Evolutionary conservation across 2,797 vertebrate species (phyloP).

Genomic region (Neopelma chrysocephalum): DNA sequence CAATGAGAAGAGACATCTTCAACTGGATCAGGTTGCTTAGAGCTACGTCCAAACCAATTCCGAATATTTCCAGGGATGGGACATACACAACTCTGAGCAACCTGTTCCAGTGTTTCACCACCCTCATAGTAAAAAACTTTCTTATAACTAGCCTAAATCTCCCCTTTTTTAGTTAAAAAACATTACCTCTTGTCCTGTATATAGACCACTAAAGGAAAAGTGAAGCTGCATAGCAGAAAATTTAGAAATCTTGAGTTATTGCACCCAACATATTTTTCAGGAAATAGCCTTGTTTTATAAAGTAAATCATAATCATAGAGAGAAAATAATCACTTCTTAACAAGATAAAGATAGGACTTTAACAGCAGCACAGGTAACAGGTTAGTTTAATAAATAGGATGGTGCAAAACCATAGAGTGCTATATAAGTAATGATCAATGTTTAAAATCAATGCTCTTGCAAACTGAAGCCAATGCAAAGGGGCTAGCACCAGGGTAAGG

Average conservation of each 20-base stretch:
- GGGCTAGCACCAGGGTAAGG: conserved; percentile 33
- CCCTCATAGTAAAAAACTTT: neutral
- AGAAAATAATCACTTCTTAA: neutral
- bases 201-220: neutral
- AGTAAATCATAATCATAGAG: neutral
- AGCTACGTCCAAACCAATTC: neutral
- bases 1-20: neutral
- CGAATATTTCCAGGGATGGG: fast-evolving
- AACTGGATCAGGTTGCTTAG: neutral
- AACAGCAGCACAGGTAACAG: neutral
- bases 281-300: neutral
- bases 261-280: neutral
- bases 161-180: neutral
- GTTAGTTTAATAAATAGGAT: conserved; percentile 36
- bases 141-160: neutral
- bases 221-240: neutral
- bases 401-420: neutral
- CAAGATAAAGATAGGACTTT: neutral
- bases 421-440: conserved; percentile 26
- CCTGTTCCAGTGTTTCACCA: neutral
- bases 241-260: neutral
- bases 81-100: neutral
- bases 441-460: conserved; percentile 54
- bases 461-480: conserved; percentile 55
- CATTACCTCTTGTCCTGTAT: neutral